Evolutionary conservation across 2,113 vertebrate genomes (phyloP).

Genomic region (Dissostichus mawsoni): DNA sequence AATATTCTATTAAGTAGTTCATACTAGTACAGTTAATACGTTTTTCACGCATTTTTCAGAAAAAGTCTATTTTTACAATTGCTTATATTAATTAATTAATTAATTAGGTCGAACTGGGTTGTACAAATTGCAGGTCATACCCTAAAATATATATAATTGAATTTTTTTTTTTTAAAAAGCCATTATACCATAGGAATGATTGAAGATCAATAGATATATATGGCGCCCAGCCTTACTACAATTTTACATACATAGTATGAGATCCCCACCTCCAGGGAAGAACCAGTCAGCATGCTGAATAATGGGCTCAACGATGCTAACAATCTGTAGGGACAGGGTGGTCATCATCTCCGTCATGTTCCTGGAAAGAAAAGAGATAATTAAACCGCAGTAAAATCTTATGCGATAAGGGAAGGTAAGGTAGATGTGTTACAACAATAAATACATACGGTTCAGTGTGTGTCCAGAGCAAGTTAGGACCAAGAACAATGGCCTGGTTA

Average conservation of each 20-base stretch:
- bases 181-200: background rate
- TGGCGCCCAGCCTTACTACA: constrained; percentile 10
- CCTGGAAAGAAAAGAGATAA: constrained; percentile 75
- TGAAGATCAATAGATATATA: background rate
- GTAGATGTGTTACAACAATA: background rate
- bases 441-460: constrained; percentile 90
- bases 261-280: constrained; percentile 93
- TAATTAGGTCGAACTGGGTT: background rate
- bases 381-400: background rate
- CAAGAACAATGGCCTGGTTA: constrained; percentile 97
- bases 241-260: constrained; percentile 35
- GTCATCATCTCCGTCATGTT: constrained; percentile 99
- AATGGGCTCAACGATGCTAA: constrained; percentile 96
- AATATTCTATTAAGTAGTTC: background rate
- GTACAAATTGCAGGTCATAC: background rate
- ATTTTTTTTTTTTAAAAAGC: background rate
- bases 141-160: background rate
- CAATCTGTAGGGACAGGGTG: constrained; percentile 97
- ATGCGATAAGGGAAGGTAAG: background rate
- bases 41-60: background rate
- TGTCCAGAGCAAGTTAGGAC: constrained; percentile 96
- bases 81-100: background rate
- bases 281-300: constrained; percentile 99
- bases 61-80: too few relatives aligned
- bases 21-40: background rate